phyloP scores from a whole-genome alignment of 2,113 vertebrate genomes.

The Equus quagga region DNA sequence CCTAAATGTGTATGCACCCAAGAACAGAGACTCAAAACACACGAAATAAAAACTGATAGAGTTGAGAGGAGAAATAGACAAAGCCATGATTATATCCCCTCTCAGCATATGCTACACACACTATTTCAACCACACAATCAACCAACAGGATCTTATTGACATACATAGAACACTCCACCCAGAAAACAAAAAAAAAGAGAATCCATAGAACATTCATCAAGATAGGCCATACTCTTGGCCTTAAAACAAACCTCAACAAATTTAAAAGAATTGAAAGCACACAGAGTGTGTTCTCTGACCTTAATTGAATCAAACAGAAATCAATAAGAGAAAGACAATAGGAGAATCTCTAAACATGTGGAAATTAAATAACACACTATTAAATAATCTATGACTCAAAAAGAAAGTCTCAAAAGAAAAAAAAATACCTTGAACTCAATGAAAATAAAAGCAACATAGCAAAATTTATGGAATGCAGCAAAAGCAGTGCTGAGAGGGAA shows the following conservation, averaged over 20 bases:
- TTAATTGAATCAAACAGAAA: not conserved
- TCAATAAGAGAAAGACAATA: not conserved
- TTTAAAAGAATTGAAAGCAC: not conserved
- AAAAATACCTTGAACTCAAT: not conserved
- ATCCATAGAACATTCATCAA: not conserved
- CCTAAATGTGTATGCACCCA: not conserved
- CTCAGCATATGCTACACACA: not conserved
- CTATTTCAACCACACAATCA: not conserved
- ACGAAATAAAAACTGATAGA: not conserved
- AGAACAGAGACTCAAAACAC: not conserved
- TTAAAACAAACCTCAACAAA: not conserved
- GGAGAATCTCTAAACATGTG: not conserved
- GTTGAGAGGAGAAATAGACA: not conserved
- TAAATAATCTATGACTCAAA: not conserved
- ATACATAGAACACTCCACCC: not conserved
- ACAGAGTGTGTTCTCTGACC: not conserved
- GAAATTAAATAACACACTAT: not conserved
- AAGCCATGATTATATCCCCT: not conserved
- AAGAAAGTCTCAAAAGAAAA: conserved; percentile 1
- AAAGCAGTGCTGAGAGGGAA: not conserved
- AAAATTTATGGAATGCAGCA: not conserved
- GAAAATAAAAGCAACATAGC: not conserved
- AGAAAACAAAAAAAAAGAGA: not conserved
- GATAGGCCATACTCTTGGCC: not conserved
- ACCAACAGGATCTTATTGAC: not conserved